Evolutionary conservation across 2,113 vertebrate species (phyloP), one percentile per base, ranked within the genome.

Genomic region (Drymodes brunneopygia): DNA sequence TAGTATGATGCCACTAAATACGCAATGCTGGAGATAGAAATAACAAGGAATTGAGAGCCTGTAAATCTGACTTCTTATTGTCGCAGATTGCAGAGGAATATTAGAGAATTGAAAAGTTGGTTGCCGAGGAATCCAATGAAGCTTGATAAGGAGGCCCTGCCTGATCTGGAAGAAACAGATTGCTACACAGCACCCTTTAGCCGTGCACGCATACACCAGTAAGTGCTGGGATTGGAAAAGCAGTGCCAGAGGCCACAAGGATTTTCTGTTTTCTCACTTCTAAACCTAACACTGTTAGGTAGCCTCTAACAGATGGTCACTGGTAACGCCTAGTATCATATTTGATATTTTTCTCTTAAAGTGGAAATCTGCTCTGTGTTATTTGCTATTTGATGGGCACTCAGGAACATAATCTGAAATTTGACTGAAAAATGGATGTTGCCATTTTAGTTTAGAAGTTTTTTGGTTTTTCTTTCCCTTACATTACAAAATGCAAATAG

Each of bases 141-240:
- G 97, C 98, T 99, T 12, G 99, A 99, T 97, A 99, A 99, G 95
- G 99, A 99, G 91, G 99, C 99, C 2, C 96, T 99, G 53, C 99
- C 99, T 54, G 99, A 99, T 87, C 97, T 99, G 73, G 99, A 99
- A 93, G 99, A 99, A 57, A 98, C 98, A 4, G 99, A 99, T 97
- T 99, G 99, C 94, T 99, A 99, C 97, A 99, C 99, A 2, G 99
- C 99, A 4, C 99, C 99, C 42, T 99, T 99, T 94, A 99, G 99
- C 97, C 97, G 99, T 16, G 99, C 99, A 5, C 98, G 99, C 88
- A 99, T 99, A 90, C 99, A 99, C 97, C 99, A 99, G 99, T 99
- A 97, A 98, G 99, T 97, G 86, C 67, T 88, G 74, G 38, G 28
- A 27, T 15, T 25, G 44, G 48, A 44, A 48, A 48, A 21, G 15